phyloP scores from a whole-genome alignment of 2,888 invertebrate genomes.

The Sisyra terminalis region DNA sequence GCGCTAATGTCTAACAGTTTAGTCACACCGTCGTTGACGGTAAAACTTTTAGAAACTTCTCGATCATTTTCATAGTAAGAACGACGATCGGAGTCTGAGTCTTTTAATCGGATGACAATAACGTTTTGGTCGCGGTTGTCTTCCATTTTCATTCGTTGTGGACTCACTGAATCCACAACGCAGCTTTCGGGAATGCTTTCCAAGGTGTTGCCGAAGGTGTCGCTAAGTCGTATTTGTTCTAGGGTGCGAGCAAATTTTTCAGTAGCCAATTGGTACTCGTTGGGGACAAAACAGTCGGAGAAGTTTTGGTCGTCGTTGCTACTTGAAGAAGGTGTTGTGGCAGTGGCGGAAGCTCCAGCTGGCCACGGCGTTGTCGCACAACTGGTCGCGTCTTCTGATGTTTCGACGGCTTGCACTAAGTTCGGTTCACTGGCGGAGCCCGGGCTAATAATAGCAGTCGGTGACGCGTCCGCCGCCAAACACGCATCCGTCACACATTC shows the following conservation, averaged over 20 bases:
- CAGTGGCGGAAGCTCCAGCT: too few relatives aligned
- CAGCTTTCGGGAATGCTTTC: too few relatives aligned
- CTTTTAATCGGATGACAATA: constrained; percentile 4
- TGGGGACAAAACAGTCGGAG: not conserved
- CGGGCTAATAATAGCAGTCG: constrained; percentile 9
- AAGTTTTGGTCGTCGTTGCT: constrained; percentile 8
- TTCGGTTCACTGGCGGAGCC: constrained; percentile 26
- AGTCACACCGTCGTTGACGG: constrained; percentile 4
- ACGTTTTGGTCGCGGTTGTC: not conserved
- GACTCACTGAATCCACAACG: not conserved
- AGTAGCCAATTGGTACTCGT: not conserved
- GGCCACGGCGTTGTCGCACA: too few relatives aligned
- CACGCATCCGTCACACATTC: constrained; percentile 16
- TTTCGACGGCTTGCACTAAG: constrained; percentile 15
- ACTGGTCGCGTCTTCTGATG: constrained; percentile 7
- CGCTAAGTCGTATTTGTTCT: not conserved
- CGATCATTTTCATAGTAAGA: not conserved
- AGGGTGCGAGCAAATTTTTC: not conserved
- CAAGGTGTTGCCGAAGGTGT: too few relatives aligned
- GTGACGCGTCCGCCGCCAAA: constrained; percentile 16
- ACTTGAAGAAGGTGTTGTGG: too few relatives aligned
- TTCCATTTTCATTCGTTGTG: too few relatives aligned
- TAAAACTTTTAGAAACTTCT: constrained; percentile 5
- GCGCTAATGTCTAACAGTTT: constrained; percentile 4
- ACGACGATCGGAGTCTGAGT: not conserved